Percentiles rank a stretch among this genome's conserved stretches.
Conservation (phyloP, 2,797 vertebrate genomes). For the Hoplostethus mediterraneus region DNA sequence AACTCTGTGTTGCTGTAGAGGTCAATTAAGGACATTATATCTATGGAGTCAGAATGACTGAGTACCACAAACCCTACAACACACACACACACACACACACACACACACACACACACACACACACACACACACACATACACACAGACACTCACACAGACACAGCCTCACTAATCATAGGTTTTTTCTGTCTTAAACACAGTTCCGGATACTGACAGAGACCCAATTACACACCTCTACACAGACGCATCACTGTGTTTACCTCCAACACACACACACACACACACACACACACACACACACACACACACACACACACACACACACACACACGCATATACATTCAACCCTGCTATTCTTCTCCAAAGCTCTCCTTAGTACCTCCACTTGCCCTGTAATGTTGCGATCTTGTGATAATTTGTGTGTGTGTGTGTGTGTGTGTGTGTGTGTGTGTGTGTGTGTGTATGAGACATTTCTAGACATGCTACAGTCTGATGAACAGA, state of each 20-base stretch:
- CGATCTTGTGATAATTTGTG: no score
- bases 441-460: slow-evolving; percentile 11
- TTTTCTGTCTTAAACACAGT: slow-evolving; percentile 40
- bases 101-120: slow-evolving; percentile 4
- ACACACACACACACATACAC: neutral
- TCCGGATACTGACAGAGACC: slow-evolving; percentile 29
- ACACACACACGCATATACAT: no score
- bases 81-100: neutral
- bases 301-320: slow-evolving; percentile 6
- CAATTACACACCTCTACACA: slow-evolving; percentile 42
- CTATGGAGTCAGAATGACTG: neutral
- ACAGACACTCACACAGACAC: slow-evolving; percentile 3
- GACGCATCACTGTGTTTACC: slow-evolving; percentile 35
- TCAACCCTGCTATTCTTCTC: no score
- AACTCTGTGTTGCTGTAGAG: neutral
- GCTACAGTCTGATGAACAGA: slow-evolving; percentile 25
- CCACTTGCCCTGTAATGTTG: no score
- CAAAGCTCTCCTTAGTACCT: no score
- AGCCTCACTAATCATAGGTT: slow-evolving; percentile 31
- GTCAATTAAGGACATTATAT: slow-evolving; percentile 1
- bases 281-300: slow-evolving; percentile 2
- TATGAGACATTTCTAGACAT: neutral
- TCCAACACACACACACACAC: neutral
- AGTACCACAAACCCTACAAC: slow-evolving; percentile 9
- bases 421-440: neutral